Base-by-base conservation (phyloP, 2,797 vertebrate genomes). In the Danionella dracula region DNA sequence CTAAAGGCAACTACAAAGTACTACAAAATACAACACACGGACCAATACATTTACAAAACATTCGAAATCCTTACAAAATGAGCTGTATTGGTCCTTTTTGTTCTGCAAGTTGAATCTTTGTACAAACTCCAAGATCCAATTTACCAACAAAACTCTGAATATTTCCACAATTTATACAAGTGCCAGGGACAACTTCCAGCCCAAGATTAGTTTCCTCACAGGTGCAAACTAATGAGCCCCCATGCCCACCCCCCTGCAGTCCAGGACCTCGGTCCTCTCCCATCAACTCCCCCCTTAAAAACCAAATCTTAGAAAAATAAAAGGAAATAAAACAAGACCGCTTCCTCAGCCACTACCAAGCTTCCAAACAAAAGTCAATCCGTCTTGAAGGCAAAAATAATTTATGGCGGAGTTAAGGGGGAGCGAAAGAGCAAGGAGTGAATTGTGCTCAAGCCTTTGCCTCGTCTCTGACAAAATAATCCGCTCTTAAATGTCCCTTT, bases 11-110 rank as follows among this genome's bases (percentile, higher is more conserved):
- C 93, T 95, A 93, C 85, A 93, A 95, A 94, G 89, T 79, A 91
- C 95, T 95, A 95, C 93, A 94, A 95, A 96, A 94, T 93, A 94
- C 90, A 94, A 93, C 91, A 95, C 87, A 53, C 81, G 93, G 94
- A 96, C 94, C 93, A 95, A 93, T 93, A 95, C 91, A 89, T 93
- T 94, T 95, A 95, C 89, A 93, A 94, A 98, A 95, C 92, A 93
- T 89, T 92, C 91, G 93, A 92, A 95, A 96, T 92, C 90, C 87
- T 97, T 96, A 96, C 90, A 93, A 95, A 95, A 94, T 87, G 88
- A 89, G 90, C 87, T 95, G 92, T 92, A 94, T 94, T 94, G 92
- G 93, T 96, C 93, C 92, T 93, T 84, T 88, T 80, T 93, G 90
- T 92, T 93, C 92, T 91, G 92, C 86, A 92, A 93, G 93, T 92